A percentile compares a stretch with the other conserved stretches of the same genome.
phyloP scores from a whole-genome alignment of 2,888 invertebrate species.

The Agrochola litura region DNA sequence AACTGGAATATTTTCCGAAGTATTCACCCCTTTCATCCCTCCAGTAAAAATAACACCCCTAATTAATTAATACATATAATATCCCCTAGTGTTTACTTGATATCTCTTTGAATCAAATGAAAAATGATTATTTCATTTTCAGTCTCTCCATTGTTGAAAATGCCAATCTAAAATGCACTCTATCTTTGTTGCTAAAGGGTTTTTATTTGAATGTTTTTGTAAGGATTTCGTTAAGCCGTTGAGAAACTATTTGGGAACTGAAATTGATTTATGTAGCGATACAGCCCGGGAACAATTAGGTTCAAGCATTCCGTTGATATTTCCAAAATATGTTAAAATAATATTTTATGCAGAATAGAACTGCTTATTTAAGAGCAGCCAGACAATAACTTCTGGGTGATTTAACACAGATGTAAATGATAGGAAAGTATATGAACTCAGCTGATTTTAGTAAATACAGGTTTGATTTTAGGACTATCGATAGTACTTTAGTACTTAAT shows the following conservation, averaged over 20 bases:
- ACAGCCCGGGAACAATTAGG: constrained; percentile 63
- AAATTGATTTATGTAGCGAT: constrained; percentile 70
- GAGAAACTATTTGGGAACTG: constrained; percentile 63
- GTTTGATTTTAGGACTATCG: not conserved
- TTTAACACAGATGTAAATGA: too few relatives aligned
- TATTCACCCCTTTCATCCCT: constrained; percentile 44
- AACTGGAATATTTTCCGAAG: constrained; percentile 45
- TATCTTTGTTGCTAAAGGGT: rapidly evolving
- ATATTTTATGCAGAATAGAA: constrained; percentile 3
- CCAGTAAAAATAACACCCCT: constrained; percentile 55
- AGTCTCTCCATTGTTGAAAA: constrained; percentile 60
- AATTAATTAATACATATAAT: constrained; percentile 65
- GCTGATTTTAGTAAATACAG: not conserved
- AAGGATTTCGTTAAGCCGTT: constrained; percentile 34
- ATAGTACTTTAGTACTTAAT: not conserved
- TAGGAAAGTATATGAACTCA: too few relatives aligned
- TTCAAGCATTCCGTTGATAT: constrained; percentile 53
- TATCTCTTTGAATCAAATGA: constrained; percentile 79
- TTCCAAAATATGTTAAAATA: constrained; percentile 41
- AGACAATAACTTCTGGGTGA: not conserved
- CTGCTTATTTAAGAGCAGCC: not conserved
- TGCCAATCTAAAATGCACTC: constrained; percentile 31
- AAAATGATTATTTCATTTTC: constrained; percentile 76
- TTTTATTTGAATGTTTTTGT: constrained; percentile 4
- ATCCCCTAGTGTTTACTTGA: constrained; percentile 67